Percentiles rank a stretch among this genome's conserved stretches.
These are phyloP conservation scores for Perodicticus potto DNA, from an alignment of 2,797 vertebrate species.

Conservation along the genomic window DNA sequence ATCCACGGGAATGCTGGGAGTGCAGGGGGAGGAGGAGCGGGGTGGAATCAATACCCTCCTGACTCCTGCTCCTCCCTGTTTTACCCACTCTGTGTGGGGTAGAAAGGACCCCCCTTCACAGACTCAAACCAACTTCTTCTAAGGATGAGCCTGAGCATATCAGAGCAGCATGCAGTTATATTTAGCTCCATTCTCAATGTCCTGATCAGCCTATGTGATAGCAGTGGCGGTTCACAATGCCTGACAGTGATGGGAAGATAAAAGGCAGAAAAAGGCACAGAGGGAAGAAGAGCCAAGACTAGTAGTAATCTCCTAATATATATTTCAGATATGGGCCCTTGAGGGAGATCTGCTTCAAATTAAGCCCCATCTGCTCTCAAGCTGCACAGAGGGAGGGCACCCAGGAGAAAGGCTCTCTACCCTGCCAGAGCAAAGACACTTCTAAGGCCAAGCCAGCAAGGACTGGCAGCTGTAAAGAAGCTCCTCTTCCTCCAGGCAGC, in stretches of 20 bases:
- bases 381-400: conserved; percentile 1
- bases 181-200: conserved; percentile 72
- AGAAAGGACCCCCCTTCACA: neutral
- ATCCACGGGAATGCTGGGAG: neutral
- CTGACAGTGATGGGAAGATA: neutral
- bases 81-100: neutral
- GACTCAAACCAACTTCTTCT: neutral
- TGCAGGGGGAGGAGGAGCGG: neutral
- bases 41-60: neutral
- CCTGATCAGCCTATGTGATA: conserved; percentile 59
- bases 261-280: conserved; percentile 41
- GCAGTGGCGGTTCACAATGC: conserved; percentile 55
- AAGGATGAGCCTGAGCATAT: neutral
- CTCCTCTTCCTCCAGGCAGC: neutral
- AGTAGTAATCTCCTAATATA: conserved; percentile 21
- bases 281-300: conserved; percentile 23
- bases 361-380: conserved; percentile 49
- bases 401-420: neutral
- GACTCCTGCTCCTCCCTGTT: neutral
- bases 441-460: neutral
- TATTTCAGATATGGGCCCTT: conserved; percentile 35
- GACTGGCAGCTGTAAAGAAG: conserved; percentile 11
- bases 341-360: conserved; percentile 52
- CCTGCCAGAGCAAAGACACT: conserved; percentile 23
- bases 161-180: conserved; percentile 36